These are phyloP conservation scores for Volucella zonaria DNA, from an alignment of 2,888 invertebrate genomes.

Conservation along the genomic window DNA sequence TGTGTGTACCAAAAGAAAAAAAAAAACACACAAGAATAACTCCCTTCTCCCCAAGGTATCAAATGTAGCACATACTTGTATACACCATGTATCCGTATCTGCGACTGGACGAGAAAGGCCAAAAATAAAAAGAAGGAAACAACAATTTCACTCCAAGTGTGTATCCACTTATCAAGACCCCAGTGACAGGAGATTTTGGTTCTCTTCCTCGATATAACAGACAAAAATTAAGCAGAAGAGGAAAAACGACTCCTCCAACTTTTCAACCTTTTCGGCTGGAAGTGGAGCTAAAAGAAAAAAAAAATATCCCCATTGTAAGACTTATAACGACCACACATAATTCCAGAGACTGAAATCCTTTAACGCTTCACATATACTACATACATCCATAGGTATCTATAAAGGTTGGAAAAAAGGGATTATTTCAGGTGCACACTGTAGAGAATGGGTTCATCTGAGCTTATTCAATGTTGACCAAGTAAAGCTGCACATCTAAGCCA, in stretches of 20 bases:
- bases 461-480: slow-evolving; percentile 44
- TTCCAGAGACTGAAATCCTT: slow-evolving; percentile 38
- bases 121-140: slow-evolving; percentile 20
- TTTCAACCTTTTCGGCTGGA: slow-evolving; percentile 7
- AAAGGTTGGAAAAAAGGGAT: slow-evolving; percentile 25
- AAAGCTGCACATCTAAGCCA: slow-evolving; percentile 52
- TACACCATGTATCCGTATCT: slow-evolving; percentile 2
- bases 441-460: slow-evolving; percentile 31
- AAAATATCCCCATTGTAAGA: slow-evolving; percentile 23
- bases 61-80: slow-evolving; percentile 10
- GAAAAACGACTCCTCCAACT: slow-evolving; percentile 6
- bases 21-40: slow-evolving; percentile 7
- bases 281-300: slow-evolving; percentile 3
- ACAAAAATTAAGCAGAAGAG: background rate
- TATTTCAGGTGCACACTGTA: slow-evolving; percentile 24
- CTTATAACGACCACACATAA: slow-evolving; percentile 24
- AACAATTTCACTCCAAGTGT: slow-evolving; percentile 43
- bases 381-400: background rate
- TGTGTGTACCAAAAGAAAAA: background rate
- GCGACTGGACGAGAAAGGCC: too few relatives aligned
- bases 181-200: slow-evolving; percentile 56
- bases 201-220: slow-evolving; percentile 27
- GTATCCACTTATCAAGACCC: slow-evolving; percentile 67
- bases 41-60: slow-evolving; percentile 15
- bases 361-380: slow-evolving; percentile 27